Evolutionary conservation across 2,113 vertebrate genomes (phyloP).

Genomic region (Rousettus leschenaultii): DNA sequence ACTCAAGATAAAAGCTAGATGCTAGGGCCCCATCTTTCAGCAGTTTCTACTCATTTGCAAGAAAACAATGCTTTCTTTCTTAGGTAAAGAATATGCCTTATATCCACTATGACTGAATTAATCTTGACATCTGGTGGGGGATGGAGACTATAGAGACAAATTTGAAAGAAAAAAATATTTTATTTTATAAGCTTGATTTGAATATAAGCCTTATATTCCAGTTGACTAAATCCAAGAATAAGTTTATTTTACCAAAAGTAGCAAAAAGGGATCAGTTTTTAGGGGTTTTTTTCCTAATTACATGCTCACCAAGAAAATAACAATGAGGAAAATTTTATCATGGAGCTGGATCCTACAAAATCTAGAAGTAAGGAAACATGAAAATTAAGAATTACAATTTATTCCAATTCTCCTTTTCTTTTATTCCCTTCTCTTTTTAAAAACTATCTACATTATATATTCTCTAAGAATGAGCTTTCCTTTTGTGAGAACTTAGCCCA

Average conservation of each 20-base stretch:
- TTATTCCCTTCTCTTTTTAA: not conserved
- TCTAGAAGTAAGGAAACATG: not conserved
- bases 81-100: conserved; percentile 58
- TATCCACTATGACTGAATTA: not conserved
- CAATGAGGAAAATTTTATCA: not conserved
- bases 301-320: not conserved
- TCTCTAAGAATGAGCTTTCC: not conserved
- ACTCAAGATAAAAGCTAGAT: conserved; percentile 64
- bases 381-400: conserved; percentile 11
- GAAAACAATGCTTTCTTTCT: conserved; percentile 71
- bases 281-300: not conserved
- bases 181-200: conserved; percentile 11
- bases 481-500: not conserved
- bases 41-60: conserved; percentile 72
- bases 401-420: not conserved
- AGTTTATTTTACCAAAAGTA: not conserved
- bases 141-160: not conserved
- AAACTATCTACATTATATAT: not conserved
- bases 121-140: conserved; percentile 11
- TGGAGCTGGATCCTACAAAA: not conserved
- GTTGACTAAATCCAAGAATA: not conserved
- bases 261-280: not conserved
- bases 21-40: conserved; percentile 48
- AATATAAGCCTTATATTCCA: not conserved
- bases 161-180: conserved; percentile 28